Base-by-base conservation (phyloP, 2,888 invertebrate species). In the Zhengitettix transpicula region DNA sequence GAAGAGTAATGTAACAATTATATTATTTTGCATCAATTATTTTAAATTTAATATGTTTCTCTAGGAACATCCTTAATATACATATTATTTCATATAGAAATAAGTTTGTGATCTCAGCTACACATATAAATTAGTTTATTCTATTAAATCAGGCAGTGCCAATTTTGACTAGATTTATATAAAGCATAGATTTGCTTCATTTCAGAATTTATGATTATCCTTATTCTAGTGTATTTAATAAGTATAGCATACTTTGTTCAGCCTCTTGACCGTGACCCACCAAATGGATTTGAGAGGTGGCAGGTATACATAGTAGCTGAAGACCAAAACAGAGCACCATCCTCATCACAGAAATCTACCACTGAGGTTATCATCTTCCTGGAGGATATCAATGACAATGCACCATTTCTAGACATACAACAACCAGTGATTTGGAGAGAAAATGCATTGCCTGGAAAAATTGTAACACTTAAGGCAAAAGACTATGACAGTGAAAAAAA, bases 351-450 rank as follows among this genome's bases (percentile, higher is more conserved):
- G 58, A 77, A 82, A 61, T 79, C 80, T 0, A 81, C 81, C 1
- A 81, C 82, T 0, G 82, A 84, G 67, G 85, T 91, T 40, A 74
- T 78, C 42, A 85, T 80, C 40, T 73, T 71, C 8, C 71, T 85
- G 42, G 72, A 69, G 14, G 97, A 97, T 69, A 88, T 94, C 68
- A 98, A 98, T 71, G 97, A 98, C 71, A 96, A 97, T 71, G 88
- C 90, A 0, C 97, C 97, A 0, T 87, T 85, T 70, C 78, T 92
- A 62, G 86, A 85, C 52, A 88, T 87, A 69, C 79, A 81, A 7
- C 84, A 87, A 71, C 87, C 87, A 0, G 87, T 91, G 0, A 83
- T 90, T 41, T 92, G 90, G 90, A 78, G 81, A 66, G 92, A 93
- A 75, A 89, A 89, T 69, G 81, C 84, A 65, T 74, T 76, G 1